Conservation (phyloP, 2,113 vertebrate species). For the Pionites leucogaster region DNA sequence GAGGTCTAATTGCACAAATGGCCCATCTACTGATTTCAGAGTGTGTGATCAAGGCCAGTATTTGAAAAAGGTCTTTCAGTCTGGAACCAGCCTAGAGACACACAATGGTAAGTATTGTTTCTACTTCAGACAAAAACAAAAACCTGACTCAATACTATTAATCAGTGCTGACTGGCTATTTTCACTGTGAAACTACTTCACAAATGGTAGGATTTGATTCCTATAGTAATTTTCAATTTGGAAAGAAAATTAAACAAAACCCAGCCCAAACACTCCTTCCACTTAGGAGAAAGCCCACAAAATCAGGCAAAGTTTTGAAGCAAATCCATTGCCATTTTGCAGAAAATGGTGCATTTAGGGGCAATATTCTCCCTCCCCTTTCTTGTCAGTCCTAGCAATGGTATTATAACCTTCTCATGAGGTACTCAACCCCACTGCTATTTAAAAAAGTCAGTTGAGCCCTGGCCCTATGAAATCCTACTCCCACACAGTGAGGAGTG, state of each 20-base stretch:
- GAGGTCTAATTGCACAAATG: not conserved
- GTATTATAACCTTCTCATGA: not conserved
- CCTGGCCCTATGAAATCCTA: not conserved
- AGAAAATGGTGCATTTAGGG: not conserved
- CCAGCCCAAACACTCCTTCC: not conserved
- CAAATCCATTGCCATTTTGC: not conserved
- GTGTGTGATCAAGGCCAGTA: not conserved
- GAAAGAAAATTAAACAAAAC: not conserved
- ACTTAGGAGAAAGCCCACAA: not conserved
- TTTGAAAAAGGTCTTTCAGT: not conserved
- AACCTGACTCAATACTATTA: not conserved
- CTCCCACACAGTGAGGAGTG: not conserved
- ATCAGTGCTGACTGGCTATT: not conserved
- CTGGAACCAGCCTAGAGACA: not conserved
- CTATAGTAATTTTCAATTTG: not conserved
- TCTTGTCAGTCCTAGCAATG: not conserved
- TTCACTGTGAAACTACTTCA: not conserved
- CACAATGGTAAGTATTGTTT: not conserved
- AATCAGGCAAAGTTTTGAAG: not conserved
- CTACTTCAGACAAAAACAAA: not conserved
- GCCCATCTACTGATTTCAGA: not conserved
- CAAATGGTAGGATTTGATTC: not conserved
- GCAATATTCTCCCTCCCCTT: not conserved
- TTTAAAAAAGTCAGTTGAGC: not conserved
- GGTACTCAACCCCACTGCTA: fast-evolving